Conservation (phyloP, 2,888 invertebrate genomes). For the Ganaspis brasiliensis region DNA sequence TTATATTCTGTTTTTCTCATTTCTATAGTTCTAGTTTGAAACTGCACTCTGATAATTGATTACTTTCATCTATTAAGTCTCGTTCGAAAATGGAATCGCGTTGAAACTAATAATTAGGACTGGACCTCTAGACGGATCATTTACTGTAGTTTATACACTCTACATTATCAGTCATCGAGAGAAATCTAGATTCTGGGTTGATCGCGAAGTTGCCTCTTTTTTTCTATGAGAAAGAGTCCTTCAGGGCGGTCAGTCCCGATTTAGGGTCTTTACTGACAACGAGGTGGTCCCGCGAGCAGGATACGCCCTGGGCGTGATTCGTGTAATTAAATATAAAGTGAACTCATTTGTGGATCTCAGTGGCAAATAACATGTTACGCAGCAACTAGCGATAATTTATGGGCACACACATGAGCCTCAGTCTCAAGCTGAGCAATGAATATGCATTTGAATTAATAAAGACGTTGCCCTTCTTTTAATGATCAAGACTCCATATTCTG, state of each 20-base stretch:
- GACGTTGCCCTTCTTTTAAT: constrained; percentile 38
- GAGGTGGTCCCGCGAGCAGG: constrained; percentile 62
- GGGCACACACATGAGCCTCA: constrained; percentile 28
- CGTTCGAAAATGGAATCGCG: constrained; percentile 71
- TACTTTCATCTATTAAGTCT: constrained; percentile 77
- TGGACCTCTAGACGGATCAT: constrained; percentile 9
- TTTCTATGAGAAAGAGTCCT: constrained; percentile 51
- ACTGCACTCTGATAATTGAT: constrained; percentile 70
- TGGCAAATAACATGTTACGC: constrained; percentile 78
- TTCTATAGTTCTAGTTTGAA: constrained; percentile 5
- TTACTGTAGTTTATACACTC: constrained; percentile 26
- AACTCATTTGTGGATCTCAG: constrained; percentile 78
- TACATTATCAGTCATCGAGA: constrained; percentile 12
- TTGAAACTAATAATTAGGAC: constrained; percentile 74
- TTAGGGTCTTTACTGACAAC: constrained; percentile 45
- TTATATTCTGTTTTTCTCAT: not conserved
- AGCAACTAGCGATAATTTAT: constrained; percentile 66
- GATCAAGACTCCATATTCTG: not conserved
- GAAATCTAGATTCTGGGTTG: constrained; percentile 47
- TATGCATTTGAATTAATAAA: constrained; percentile 42
- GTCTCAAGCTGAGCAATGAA: constrained; percentile 42
- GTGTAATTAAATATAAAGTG: constrained; percentile 79
- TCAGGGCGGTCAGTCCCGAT: constrained; percentile 55
- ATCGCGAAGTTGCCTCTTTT: constrained; percentile 33
- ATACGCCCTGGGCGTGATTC: constrained; percentile 78